Evolutionary conservation across 1,140 invertebrate species (phyloP).

Genomic region (Arion vulgaris): DNA sequence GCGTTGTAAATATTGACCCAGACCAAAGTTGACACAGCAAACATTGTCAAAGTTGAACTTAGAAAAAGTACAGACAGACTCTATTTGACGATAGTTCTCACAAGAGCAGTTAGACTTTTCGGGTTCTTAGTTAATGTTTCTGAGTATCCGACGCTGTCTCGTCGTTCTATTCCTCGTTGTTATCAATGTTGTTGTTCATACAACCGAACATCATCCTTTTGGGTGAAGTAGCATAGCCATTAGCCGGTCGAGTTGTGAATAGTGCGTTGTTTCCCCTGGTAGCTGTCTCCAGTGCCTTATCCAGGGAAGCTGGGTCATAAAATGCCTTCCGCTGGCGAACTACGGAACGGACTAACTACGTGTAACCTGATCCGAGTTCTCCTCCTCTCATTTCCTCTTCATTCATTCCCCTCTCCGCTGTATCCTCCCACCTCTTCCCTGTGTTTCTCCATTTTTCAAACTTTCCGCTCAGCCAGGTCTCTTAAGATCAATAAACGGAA

Average conservation of each 20-base stretch:
- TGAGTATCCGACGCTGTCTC: no score
- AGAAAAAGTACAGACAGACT: no score
- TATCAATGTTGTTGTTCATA: no score
- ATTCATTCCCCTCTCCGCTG: neutral
- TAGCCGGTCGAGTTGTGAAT: neutral
- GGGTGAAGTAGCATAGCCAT: neutral
- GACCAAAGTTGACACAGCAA: no score
- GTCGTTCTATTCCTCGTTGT: no score
- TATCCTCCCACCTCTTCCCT: neutral
- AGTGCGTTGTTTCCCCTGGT: neutral
- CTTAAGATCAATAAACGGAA: neutral
- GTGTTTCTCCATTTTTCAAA: no score
- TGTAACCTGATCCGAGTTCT: neutral
- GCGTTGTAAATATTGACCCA: slow-evolving; percentile 1
- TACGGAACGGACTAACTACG: neutral
- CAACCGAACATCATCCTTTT: no score
- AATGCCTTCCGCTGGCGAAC: neutral
- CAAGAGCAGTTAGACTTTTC: no score
- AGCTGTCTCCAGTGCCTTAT: neutral
- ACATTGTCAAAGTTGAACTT: no score
- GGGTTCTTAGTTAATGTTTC: no score
- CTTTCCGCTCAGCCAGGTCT: no score
- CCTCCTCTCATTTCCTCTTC: slow-evolving; percentile 8
- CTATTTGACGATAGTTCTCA: no score
- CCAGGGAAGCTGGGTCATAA: neutral